Percentiles rank a stretch among this genome's conserved stretches.
Conservation (phyloP, 2,888 invertebrate species). For the Sphinx pinastri region DNA sequence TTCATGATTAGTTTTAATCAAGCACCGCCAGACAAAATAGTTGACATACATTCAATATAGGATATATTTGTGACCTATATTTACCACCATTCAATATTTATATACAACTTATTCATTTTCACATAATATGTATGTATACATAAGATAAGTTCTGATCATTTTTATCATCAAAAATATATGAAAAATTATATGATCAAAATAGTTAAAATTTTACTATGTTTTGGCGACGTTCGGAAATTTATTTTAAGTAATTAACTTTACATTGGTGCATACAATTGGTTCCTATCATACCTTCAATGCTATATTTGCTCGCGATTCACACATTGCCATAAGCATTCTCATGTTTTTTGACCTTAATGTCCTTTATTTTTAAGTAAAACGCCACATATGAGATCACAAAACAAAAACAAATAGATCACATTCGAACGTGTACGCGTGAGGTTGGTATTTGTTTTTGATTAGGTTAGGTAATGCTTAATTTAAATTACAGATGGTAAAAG, state of each 20-base stretch:
- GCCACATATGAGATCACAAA: not conserved
- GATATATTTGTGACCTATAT: no score
- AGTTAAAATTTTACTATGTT: no score
- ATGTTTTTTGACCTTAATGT: conserved; percentile 3
- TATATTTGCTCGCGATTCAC: not conserved
- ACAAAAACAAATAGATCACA: not conserved
- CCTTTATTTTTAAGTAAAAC: not conserved
- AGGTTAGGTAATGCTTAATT: conserved; percentile 10
- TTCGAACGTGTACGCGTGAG: conserved; percentile 13
- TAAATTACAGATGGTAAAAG: conserved; percentile 2
- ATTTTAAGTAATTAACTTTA: not conserved
- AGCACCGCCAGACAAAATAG: not conserved
- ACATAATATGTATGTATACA: no score
- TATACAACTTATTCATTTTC: no score
- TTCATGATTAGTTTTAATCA: not conserved
- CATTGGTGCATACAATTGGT: not conserved
- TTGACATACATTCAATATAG: not conserved
- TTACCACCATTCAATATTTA: no score
- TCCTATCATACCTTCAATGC: not conserved
- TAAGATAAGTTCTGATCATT: no score
- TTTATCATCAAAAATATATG: no score
- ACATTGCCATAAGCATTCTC: not conserved
- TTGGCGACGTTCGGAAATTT: not conserved
- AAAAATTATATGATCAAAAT: no score
- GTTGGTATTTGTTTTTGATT: conserved; percentile 6